A percentile compares a stretch with the other conserved stretches of the same genome.
These are phyloP conservation scores for Synaphobranchus kaupii DNA, from an alignment of 2,797 vertebrate genomes.

Conservation along the genomic window DNA sequence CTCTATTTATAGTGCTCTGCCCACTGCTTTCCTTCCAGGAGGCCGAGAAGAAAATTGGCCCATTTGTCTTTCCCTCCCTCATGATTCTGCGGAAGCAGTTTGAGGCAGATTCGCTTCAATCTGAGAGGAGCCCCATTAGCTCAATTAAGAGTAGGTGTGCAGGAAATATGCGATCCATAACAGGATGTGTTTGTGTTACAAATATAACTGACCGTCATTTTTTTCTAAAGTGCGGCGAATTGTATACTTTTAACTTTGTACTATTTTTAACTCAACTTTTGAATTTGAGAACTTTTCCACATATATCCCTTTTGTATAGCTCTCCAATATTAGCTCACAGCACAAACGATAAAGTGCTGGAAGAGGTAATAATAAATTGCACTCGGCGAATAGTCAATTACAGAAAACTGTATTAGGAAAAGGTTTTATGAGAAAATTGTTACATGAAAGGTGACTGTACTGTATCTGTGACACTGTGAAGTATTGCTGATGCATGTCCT, in stretches of 20 bases:
- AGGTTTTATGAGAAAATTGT: conserved; percentile 4
- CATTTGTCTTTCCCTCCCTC: conserved; percentile 23
- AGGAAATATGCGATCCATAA: conserved; percentile 48
- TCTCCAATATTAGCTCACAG: not conserved
- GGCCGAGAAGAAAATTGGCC: conserved; percentile 41
- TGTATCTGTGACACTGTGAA: not conserved
- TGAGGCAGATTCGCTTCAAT: conserved; percentile 51
- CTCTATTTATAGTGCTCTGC: conserved; percentile 70
- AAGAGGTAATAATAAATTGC: conserved; percentile 4
- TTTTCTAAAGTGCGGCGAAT: not conserved
- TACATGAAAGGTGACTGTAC: not conserved
- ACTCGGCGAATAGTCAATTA: not conserved
- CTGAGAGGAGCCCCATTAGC: conserved; percentile 61
- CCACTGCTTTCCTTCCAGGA: conserved; percentile 52
- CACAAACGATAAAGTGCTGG: not conserved
- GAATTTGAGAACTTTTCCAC: not conserved
- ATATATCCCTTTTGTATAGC: not conserved
- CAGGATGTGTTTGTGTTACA: conserved; percentile 71
- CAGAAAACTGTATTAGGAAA: not conserved
- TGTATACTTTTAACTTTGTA: not conserved
- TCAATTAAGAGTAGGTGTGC: conserved; percentile 59
- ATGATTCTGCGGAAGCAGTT: conserved; percentile 59
- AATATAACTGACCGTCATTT: conserved; percentile 55
- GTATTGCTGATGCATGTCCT: conserved; percentile 7
- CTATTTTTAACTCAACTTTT: conserved; percentile 6